These are phyloP conservation scores for Platysternon megacephalum DNA, from an alignment of 2,113 vertebrate species.

Conservation along the genomic window DNA sequence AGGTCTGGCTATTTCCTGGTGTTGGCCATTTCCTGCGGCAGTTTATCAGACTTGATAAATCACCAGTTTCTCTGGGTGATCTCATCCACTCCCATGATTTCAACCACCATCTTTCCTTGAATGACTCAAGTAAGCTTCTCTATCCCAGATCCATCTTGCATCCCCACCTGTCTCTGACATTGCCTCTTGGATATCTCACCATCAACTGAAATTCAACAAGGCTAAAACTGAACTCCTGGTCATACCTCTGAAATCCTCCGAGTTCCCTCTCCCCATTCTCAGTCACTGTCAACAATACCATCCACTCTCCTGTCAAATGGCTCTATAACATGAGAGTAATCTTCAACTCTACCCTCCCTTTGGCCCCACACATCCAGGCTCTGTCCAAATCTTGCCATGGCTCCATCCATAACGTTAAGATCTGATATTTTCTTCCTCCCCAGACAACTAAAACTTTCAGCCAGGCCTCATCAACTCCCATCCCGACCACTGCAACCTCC, in stretches of 20 bases:
- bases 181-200: not conserved
- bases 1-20: slow-evolving; percentile 46
- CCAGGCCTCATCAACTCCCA: not conserved
- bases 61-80: slow-evolving; percentile 19
- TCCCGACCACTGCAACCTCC: not conserved
- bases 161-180: not conserved
- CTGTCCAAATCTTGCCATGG: not conserved
- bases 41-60: not conserved
- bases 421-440: not conserved
- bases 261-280: not conserved
- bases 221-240: not conserved
- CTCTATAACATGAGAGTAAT: not conserved
- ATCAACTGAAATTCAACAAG: not conserved
- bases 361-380: not conserved
- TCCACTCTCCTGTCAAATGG: not conserved
- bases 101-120: not conserved
- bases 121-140: not conserved
- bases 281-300: not conserved
- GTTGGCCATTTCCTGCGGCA: slow-evolving; percentile 53
- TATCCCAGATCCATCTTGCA: not conserved
- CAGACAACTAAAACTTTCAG: not conserved
- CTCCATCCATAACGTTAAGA: not conserved
- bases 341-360: not conserved
- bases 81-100: not conserved
- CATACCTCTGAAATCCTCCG: not conserved